Percentiles rank a stretch among this genome's conserved stretches.
phyloP scores from a whole-genome alignment of 2,888 invertebrate species.

The Ornithoptera alexandrae region DNA sequence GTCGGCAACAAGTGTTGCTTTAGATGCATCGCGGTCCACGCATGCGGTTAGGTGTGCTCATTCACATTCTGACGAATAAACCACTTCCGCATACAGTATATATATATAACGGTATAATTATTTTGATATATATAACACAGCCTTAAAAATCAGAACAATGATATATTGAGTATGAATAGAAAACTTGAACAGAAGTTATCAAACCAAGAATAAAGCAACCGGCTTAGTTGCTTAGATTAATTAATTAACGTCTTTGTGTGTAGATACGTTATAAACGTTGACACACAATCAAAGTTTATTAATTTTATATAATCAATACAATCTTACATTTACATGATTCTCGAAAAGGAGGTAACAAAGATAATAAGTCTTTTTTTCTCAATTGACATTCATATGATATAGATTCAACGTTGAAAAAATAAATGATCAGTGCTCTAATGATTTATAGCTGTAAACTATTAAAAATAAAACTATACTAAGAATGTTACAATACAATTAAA shows the following conservation, averaged over 20 bases:
- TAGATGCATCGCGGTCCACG: conserved; percentile 46
- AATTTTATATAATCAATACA: no score
- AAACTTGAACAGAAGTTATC: not conserved
- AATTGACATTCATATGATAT: not conserved
- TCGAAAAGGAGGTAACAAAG: not conserved
- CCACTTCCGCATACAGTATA: conserved; percentile 28
- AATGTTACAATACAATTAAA: no score
- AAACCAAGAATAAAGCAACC: not conserved
- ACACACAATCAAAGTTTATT: no score
- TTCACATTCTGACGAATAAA: conserved; percentile 25
- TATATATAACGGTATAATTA: conserved; percentile 22
- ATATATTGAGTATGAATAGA: not conserved
- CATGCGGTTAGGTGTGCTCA: conserved; percentile 40
- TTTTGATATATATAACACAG: not conserved
- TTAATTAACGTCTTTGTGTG: no score
- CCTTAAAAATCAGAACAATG: not conserved
- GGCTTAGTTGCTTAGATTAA: no score
- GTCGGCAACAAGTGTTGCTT: conserved; percentile 61
- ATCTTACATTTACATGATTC: not conserved
- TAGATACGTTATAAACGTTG: no score
- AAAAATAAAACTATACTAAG: not conserved
- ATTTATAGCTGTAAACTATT: conserved; percentile 4
- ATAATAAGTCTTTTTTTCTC: not conserved
- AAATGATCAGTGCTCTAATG: conserved; percentile 4
- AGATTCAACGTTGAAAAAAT: not conserved